Evolutionary conservation across 2,888 invertebrate species (phyloP), one percentile per base, ranked within the genome.

Genomic region (Papilio demoleus): DNA sequence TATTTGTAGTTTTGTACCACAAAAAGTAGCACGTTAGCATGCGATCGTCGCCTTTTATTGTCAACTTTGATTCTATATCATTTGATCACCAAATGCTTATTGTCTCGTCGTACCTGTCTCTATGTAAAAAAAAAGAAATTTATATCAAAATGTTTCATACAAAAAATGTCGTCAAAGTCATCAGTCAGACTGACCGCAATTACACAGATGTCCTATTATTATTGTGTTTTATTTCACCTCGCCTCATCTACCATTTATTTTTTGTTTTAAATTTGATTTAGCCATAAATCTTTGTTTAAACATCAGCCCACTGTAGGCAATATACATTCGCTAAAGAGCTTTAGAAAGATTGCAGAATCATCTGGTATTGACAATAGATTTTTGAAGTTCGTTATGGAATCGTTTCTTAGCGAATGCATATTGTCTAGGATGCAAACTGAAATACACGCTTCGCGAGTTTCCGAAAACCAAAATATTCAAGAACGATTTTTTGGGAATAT

Each of bases 131-230:
- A 76, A 77, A 74, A 72, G 71, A 70, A 74, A 70, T 50, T 50
- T 53, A 27, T 53, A 53, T 73, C 75, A 76, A 77, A 79, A 80
- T 76, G 69, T 73, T 75, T 74, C 75, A 74, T 76, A 45, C 42
- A 45, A 75, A 76, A 68, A 76, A 74, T 77, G 76, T 79, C 79
- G 79, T 81, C 72, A 77, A 75, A 72, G 75, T 79, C 75, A 72
- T 80, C 77, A 74, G 74, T 70, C 70, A 77, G 72, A 79, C 47
- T 84, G 85, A 84, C 81, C 84, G 83, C 80, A 83, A 88, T 83
- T 86, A 88, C 86, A 88, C 81, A 82, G 77, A 83, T 82, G 84
- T 81, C 82, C 80, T 80, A 85, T 85, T 84, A 81, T 73, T 76
- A 79, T 84, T 86, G 84, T 79, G 85, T 88, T 88, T 88, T 79